phyloP scores from a whole-genome alignment of 2,888 invertebrate genomes.

The Drosophila mercatorum region DNA sequence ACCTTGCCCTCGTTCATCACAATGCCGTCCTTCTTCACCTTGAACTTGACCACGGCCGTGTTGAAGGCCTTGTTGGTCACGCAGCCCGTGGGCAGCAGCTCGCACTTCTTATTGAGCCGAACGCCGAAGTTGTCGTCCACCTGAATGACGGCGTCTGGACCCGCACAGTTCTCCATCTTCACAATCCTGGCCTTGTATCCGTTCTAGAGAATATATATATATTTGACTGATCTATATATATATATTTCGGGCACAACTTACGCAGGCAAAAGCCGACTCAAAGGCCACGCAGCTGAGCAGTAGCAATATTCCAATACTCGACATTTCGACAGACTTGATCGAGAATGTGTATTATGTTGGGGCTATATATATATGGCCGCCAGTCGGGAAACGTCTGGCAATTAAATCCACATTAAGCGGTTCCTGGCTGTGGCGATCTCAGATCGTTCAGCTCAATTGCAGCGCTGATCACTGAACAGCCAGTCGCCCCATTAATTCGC shows the following conservation, averaged over 20 bases:
- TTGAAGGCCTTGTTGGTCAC: conserved; percentile 83
- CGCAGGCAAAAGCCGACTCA: conserved; percentile 73
- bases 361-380: conserved; percentile 61
- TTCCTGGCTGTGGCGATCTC: conserved; percentile 65
- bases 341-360: conserved; percentile 4
- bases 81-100: conserved; percentile 84
- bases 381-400: conserved; percentile 27
- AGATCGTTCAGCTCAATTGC: conserved; percentile 81
- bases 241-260: conserved; percentile 56
- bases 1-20: conserved; percentile 84
- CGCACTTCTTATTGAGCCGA: conserved; percentile 84
- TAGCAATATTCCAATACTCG: conserved; percentile 44
- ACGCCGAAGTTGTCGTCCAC: conserved; percentile 76
- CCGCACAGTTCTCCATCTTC: conserved; percentile 82
- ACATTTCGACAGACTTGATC: conserved; percentile 44
- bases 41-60: conserved; percentile 83
- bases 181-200: conserved; percentile 82
- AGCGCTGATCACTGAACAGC: conserved; percentile 48
- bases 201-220: conserved; percentile 64
- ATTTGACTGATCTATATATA: neutral
- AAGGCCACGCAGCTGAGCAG: conserved; percentile 46
- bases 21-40: conserved; percentile 84
- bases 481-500: conserved; percentile 47
- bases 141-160: conserved; percentile 71
- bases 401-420: conserved; percentile 78